Evolutionary conservation across 2,888 invertebrate species (phyloP), one percentile per base, ranked within the genome.

Genomic region (Eledone cirrhosa): DNA sequence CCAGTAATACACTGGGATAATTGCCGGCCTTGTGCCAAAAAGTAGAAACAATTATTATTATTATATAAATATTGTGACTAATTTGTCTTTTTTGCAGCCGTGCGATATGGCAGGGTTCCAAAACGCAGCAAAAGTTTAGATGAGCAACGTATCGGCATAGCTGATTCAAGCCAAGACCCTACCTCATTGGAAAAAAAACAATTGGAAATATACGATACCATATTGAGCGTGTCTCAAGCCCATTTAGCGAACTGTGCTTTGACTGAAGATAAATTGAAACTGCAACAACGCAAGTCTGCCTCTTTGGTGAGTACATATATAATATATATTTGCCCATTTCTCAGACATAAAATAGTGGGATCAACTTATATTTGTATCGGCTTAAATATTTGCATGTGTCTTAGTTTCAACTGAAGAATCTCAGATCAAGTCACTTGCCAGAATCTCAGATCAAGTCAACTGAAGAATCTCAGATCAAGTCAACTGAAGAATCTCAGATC

Each of bases 81-180:
- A n/a, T n/a, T n/a, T n/a, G n/a, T n/a, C 11, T 41, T 80, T 41
- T 69, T 83, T 82, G 27, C 81, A 88, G 88, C 97, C 89, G 98
- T 98, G 83, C 93, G 98, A 90, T 98, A 98, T 93, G 98, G 98
- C 85, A 94, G 98, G 84, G 97, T 97, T 86, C 98, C 98, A 83
- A 98, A 98, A 92, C 93, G 97, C 87, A 94, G 96, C 81, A 93
- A 97, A 86, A 97, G 97, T 91, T 93, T 94, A 83, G 94, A 94
- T 91, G 90, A 91, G 81, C 91, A 82, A 72, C 84, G 85, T 69
- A 88, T 88, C 72, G 85, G 84, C 22, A 88, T 89, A 14, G 86
- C 87, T n/a, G 88, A 87, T 76, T 84, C 85, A 11, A 84, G 83
- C 31, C 82, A 85, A 41, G 88, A 87, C 65, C 87, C 87, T 82